Percentiles rank a stretch among this genome's conserved stretches.
phyloP scores from a whole-genome alignment of 2,888 invertebrate species.

The Epsilonema sp. region DNA sequence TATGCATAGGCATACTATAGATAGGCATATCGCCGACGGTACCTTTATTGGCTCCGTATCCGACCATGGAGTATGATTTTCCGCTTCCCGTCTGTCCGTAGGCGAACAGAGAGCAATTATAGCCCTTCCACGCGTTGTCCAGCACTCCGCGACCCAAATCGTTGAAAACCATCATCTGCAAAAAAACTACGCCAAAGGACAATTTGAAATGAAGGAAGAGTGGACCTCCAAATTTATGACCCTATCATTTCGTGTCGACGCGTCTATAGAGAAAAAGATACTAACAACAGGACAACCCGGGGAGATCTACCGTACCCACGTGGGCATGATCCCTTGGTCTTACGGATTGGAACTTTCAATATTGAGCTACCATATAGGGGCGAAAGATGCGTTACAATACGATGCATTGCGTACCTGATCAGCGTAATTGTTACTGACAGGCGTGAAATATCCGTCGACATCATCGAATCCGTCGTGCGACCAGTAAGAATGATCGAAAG shows the following conservation, averaged over 20 bases:
- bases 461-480: conserved; percentile 38
- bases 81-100: conserved; percentile 42
- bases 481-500: conserved; percentile 41
- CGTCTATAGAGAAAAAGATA: too few relatives aligned
- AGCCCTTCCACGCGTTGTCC: conserved; percentile 40
- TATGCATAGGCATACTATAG: not conserved
- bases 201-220: not conserved
- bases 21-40: not conserved
- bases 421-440: conserved; percentile 33
- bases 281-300: too few relatives aligned
- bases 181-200: not conserved
- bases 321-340: too few relatives aligned
- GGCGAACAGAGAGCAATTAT: conserved; percentile 40
- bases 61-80: conserved; percentile 41
- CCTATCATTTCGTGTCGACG: not conserved
- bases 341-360: too few relatives aligned
- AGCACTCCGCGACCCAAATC: conserved; percentile 39
- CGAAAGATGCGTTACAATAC: too few relatives aligned
- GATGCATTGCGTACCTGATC: conserved; percentile 34
- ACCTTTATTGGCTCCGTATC: conserved; percentile 40
- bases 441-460: conserved; percentile 32
- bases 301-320: too few relatives aligned
- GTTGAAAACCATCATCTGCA: conserved; percentile 37
- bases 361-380: too few relatives aligned
- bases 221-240: not conserved